Evolutionary conservation across 2,888 invertebrate genomes (phyloP).

Genomic region (Hypolimnas misippus): DNA sequence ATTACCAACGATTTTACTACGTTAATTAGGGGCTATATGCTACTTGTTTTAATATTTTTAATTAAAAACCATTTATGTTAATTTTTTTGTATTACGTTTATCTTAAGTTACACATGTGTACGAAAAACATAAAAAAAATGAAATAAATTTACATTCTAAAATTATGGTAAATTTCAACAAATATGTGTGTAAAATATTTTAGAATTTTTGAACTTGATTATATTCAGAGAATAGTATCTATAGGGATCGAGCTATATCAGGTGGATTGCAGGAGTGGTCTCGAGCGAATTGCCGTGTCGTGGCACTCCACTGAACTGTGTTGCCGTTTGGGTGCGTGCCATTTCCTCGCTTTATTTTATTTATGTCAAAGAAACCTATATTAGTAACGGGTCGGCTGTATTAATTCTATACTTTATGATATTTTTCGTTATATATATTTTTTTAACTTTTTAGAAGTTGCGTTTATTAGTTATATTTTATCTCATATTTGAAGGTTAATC

Average conservation of each 20-base stretch:
- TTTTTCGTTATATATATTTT: neutral
- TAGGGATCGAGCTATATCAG: conserved; percentile 28
- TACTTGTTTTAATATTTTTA: conserved; percentile 1
- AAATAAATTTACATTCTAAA: no score
- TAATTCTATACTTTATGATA: conserved; percentile 8
- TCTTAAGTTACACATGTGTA: no score
- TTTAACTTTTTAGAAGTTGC: neutral
- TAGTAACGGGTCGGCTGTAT: conserved; percentile 38
- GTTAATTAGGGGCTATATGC: conserved; percentile 10
- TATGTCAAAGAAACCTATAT: conserved; percentile 48
- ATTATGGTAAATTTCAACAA: no score
- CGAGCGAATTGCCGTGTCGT: conserved; percentile 42
- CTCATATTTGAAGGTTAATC: no score
- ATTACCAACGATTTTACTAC: conserved; percentile 49
- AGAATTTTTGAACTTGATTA: neutral
- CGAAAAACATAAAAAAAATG: neutral
- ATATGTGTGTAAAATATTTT: no score
- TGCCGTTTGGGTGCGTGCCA: conserved; percentile 59
- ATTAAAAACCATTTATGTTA: neutral
- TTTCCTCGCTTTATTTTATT: conserved; percentile 55
- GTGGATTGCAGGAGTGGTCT: conserved; percentile 42
- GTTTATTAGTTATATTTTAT: neutral
- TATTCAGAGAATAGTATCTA: neutral
- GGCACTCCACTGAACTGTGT: conserved; percentile 45
- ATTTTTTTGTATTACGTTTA: neutral